Evolutionary conservation across 2,797 vertebrate genomes (phyloP).

Genomic region (Chrysocyon brachyurus): DNA sequence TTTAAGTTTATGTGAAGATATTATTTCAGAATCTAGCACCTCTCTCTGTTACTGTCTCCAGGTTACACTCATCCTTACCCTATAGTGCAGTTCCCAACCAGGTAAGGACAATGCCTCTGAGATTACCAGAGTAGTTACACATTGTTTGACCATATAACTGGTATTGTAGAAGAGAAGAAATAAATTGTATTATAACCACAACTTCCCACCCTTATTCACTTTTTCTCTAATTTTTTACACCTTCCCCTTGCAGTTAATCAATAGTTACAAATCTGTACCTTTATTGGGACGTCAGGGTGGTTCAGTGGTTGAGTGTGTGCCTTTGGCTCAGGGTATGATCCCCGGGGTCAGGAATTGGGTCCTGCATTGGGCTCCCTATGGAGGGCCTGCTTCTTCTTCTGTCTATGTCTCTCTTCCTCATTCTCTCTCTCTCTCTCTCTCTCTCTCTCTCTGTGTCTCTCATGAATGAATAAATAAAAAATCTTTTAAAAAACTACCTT

Average conservation of each 20-base stretch:
- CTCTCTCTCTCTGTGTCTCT: too few species aligned
- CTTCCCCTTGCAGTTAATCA: constrained; percentile 13
- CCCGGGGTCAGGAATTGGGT: too few species aligned
- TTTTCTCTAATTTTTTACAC: background rate
- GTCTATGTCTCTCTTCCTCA: too few species aligned
- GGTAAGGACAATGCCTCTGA: background rate
- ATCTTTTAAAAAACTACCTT: background rate
- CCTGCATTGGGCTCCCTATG: too few species aligned
- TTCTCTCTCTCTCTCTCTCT: too few species aligned
- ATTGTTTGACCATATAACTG: background rate
- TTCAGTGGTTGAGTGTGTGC: too few species aligned
- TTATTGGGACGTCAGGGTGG: background rate
- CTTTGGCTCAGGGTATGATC: too few species aligned
- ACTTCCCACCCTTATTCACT: background rate
- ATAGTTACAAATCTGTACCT: background rate
- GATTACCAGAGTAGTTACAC: background rate
- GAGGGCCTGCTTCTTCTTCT: too few species aligned
- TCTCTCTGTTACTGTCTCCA: constrained; percentile 24
- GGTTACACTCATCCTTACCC: background rate
- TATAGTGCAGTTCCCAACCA: background rate
- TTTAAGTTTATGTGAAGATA: constrained; percentile 12
- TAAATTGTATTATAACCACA: background rate
- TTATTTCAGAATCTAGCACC: background rate
- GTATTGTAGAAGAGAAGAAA: constrained; percentile 12
- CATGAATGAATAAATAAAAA: too few species aligned